Evolutionary conservation across 2,888 invertebrate species (phyloP).

Genomic region (Plagiodera versicolora): DNA sequence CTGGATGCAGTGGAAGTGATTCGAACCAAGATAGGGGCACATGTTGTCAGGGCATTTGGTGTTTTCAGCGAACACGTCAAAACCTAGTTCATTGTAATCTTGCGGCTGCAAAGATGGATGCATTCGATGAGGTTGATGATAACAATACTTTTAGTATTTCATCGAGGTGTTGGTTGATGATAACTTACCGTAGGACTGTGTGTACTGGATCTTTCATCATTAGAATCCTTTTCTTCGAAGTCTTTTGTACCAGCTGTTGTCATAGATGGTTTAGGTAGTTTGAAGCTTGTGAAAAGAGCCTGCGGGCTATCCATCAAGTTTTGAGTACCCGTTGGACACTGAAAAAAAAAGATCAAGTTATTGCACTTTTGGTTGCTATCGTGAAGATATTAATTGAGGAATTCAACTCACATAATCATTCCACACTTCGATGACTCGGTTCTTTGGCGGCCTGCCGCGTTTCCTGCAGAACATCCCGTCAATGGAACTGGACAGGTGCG

Average conservation of each 20-base stretch:
- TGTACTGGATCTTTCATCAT: constrained; percentile 52
- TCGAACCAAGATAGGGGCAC: constrained; percentile 69
- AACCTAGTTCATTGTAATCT: constrained; percentile 64
- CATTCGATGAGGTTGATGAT: too few species aligned
- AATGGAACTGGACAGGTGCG: constrained; percentile 70
- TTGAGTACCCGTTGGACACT: constrained; percentile 50
- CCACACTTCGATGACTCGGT: constrained; percentile 90
- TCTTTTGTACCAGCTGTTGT: constrained; percentile 48
- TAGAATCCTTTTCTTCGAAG: constrained; percentile 48
- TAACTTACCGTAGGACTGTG: constrained; percentile 51
- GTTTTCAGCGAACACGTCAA: constrained; percentile 63
- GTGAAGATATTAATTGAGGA: too few species aligned
- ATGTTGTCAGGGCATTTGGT: constrained; percentile 74
- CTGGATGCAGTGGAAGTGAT: constrained; percentile 86
- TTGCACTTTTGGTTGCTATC: too few species aligned
- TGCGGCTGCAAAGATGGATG: constrained; percentile 44
- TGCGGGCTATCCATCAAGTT: constrained; percentile 70
- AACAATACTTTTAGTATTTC: too few species aligned
- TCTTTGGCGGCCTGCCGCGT: constrained; percentile 95
- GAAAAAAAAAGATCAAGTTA: constrained; percentile 20
- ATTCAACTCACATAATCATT: constrained; percentile 71
- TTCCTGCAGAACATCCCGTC: constrained; percentile 93
- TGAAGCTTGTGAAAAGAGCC: constrained; percentile 92
- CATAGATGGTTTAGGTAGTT: constrained; percentile 72
- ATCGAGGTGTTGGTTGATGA: too few species aligned